Conservation (phyloP, 2,797 vertebrate genomes). For the Etheostoma perlongum region DNA sequence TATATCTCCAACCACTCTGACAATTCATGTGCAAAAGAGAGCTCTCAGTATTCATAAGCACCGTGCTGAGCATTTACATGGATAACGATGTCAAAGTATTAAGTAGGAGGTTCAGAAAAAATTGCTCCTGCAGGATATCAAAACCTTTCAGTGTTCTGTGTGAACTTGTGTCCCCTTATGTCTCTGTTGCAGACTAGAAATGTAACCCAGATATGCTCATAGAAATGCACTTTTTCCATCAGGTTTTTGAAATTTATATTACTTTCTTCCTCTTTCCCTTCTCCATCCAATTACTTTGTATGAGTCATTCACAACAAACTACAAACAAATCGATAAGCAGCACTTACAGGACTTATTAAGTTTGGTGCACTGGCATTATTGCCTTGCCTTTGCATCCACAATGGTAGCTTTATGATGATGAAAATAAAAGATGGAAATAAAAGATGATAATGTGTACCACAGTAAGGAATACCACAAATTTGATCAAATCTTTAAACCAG, state of each 20-base stretch:
- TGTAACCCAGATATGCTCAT: conserved; percentile 30
- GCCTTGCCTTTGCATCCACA: background rate
- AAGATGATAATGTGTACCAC: background rate
- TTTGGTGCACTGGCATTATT: background rate
- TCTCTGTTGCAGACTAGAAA: conserved; percentile 32
- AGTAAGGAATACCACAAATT: background rate
- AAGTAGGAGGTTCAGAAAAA: conserved; percentile 81
- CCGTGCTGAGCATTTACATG: conserved; percentile 70
- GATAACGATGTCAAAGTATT: conserved; percentile 78
- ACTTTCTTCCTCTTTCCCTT: background rate
- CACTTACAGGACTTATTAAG: background rate
- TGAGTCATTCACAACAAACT: conserved; percentile 19
- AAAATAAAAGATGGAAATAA: background rate
- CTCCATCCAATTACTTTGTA: background rate
- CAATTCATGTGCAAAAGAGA: conserved; percentile 71
- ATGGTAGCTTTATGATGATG: background rate
- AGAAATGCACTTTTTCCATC: conserved; percentile 27
- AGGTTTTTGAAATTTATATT: background rate
- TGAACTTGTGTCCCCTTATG: conserved; percentile 49
- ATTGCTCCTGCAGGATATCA: conserved; percentile 68
- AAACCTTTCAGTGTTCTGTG: conserved; percentile 56
- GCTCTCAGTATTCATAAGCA: conserved; percentile 74
- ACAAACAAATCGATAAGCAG: background rate
- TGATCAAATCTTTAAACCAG: background rate
- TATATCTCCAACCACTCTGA: conserved; percentile 74